Conservation (phyloP, 2,797 vertebrate species). For the Botia almorhae region DNA sequence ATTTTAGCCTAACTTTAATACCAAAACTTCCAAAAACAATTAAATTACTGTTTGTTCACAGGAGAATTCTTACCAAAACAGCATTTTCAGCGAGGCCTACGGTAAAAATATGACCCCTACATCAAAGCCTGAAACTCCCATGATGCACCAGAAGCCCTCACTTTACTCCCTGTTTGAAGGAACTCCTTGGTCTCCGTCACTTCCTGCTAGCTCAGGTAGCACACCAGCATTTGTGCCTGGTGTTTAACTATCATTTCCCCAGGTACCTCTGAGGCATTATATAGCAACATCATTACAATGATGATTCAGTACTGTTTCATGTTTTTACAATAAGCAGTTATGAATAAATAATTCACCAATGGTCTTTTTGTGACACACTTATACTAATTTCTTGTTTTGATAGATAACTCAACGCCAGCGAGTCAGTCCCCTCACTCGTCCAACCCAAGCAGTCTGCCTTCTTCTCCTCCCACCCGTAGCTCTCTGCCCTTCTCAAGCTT, state of each 20-base stretch:
- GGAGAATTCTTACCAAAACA: slow-evolving; percentile 89
- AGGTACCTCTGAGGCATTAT: too few relatives aligned
- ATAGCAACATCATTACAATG: too few relatives aligned
- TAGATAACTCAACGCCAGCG: slow-evolving; percentile 98
- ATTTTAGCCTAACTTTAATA: too few relatives aligned
- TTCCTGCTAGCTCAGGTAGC: slow-evolving; percentile 96
- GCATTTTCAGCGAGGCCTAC: slow-evolving; percentile 95
- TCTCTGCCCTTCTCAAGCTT: slow-evolving; percentile 93
- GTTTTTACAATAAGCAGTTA: neutral
- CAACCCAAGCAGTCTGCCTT: slow-evolving; percentile 98
- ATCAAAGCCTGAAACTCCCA: slow-evolving; percentile 85
- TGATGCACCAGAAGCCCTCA: slow-evolving; percentile 92
- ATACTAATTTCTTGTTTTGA: slow-evolving; percentile 41
- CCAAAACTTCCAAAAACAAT: neutral
- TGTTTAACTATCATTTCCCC: too few relatives aligned
- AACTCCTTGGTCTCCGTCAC: slow-evolving; percentile 95
- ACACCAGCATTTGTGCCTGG: too few relatives aligned
- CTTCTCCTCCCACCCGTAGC: slow-evolving; percentile 94
- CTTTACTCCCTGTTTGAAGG: slow-evolving; percentile 96
- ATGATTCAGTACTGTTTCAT: neutral
- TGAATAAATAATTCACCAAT: neutral
- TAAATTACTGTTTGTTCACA: slow-evolving; percentile 57
- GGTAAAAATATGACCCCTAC: slow-evolving; percentile 87
- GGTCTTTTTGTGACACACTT: too few relatives aligned
- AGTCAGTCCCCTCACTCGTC: slow-evolving; percentile 99